A percentile compares a stretch with the other conserved stretches of the same genome.
phyloP scores from a whole-genome alignment of 2,888 invertebrate species.

The Pharmacophagus antenor region DNA sequence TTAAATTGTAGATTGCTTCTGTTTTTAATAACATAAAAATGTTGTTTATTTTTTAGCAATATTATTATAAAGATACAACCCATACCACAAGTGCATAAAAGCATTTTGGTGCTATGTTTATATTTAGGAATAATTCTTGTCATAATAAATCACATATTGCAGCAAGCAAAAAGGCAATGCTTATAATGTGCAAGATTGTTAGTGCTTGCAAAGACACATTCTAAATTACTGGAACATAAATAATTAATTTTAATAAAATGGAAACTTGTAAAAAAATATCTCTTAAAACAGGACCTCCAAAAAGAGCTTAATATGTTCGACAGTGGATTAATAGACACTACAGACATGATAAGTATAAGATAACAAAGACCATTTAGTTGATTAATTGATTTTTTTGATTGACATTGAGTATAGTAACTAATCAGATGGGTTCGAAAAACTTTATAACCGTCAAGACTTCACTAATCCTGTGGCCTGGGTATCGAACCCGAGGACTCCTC shows the following conservation, averaged over 20 bases:
- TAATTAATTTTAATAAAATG: background rate
- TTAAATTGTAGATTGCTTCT: too few species aligned
- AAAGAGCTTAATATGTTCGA: background rate
- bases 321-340: background rate
- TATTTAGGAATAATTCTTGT: background rate
- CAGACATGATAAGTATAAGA: too few species aligned
- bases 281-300: background rate
- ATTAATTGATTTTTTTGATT: too few species aligned
- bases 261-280: background rate
- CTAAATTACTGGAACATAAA: background rate
- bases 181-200: constrained; percentile 1
- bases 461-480: too few species aligned
- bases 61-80: background rate
- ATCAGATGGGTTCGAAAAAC: too few species aligned
- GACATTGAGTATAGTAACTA: too few species aligned
- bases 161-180: constrained; percentile 4
- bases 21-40: too few species aligned
- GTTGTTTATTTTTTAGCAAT: background rate
- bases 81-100: constrained; percentile 8
- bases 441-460: too few species aligned
- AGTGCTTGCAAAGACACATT: background rate
- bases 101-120: background rate
- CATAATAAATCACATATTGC: background rate
- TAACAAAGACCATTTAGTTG: too few species aligned
- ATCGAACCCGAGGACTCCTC: too few species aligned